Percentiles rank a stretch among this genome's conserved stretches.
phyloP scores from a whole-genome alignment of 1,140 invertebrate genomes.

The Agraylea sexmaculata region DNA sequence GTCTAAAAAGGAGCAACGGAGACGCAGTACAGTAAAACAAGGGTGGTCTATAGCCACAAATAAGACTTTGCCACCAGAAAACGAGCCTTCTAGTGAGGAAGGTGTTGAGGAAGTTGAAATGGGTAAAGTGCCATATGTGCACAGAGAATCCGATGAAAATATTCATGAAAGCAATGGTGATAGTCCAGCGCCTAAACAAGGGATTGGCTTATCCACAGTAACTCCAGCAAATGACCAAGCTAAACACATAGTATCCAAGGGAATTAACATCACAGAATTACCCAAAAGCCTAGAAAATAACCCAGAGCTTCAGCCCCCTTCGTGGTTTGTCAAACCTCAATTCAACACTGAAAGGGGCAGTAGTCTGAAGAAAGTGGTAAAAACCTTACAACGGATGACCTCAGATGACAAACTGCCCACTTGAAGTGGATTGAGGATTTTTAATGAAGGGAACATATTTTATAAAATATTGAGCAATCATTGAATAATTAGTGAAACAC shows the following conservation, averaged over 20 bases:
- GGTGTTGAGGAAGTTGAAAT: constrained; percentile 38
- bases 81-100: constrained; percentile 30
- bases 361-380: constrained; percentile 18
- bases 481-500: too few species aligned
- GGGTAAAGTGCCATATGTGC: constrained; percentile 34
- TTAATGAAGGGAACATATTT: too few species aligned
- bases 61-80: constrained; percentile 27
- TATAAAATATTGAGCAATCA: too few species aligned
- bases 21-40: constrained; percentile 30
- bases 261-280: constrained; percentile 7
- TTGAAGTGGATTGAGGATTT: too few species aligned
- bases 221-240: constrained; percentile 26
- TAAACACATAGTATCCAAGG: constrained; percentile 28
- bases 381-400: constrained; percentile 16
- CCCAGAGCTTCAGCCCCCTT: constrained; percentile 34
- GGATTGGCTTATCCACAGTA: constrained; percentile 24
- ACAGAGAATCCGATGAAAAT: constrained; percentile 5
- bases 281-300: constrained; percentile 27
- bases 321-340: constrained; percentile 36
- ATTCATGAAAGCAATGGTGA: neutral
- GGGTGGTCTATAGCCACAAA: constrained; percentile 25
- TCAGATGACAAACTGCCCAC: constrained; percentile 11
- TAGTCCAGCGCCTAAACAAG: constrained; percentile 10
- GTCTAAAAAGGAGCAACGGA: constrained; percentile 29
- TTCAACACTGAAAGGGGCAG: constrained; percentile 30